Evolutionary conservation across 2,888 invertebrate species (phyloP).

Genomic region (Pocota personata): DNA sequence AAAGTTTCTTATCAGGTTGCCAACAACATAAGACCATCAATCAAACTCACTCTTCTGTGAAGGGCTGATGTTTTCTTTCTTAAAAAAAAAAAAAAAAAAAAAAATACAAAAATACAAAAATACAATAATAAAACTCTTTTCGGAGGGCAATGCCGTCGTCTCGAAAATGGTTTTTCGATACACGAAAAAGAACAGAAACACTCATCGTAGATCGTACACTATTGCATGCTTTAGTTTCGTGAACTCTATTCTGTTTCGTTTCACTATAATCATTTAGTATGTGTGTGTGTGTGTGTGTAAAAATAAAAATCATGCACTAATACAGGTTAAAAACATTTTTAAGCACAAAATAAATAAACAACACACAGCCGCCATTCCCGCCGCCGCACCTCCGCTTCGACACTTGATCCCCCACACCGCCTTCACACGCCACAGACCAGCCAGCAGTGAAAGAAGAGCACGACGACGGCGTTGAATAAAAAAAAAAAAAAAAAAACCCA

Average conservation of each 20-base stretch:
- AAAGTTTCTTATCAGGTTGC: background rate
- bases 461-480: slow-evolving; percentile 56
- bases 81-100: background rate
- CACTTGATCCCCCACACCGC: slow-evolving; percentile 60
- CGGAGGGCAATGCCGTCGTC: slow-evolving; percentile 20
- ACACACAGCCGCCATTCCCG: slow-evolving; percentile 39
- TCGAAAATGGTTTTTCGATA: slow-evolving; percentile 22
- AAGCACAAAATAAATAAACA: slow-evolving; percentile 67
- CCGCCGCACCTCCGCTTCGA: slow-evolving; percentile 42
- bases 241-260: slow-evolving; percentile 21
- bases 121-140: background rate
- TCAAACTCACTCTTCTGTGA: slow-evolving; percentile 4
- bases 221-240: slow-evolving; percentile 28
- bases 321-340: slow-evolving; percentile 50
- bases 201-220: background rate
- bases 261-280: slow-evolving; percentile 1
- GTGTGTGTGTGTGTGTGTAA: slow-evolving; percentile 13
- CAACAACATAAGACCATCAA: background rate
- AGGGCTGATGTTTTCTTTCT: slow-evolving; percentile 1
- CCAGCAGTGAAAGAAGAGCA: slow-evolving; percentile 52
- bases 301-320: slow-evolving; percentile 49
- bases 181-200: slow-evolving; percentile 4
- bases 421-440: slow-evolving; percentile 44
- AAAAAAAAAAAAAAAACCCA: slow-evolving; percentile 74
- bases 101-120: background rate